Percentiles rank a stretch among this genome's conserved stretches.
Conservation (phyloP, 1,140 invertebrate genomes). For the Heterodera schachtii region DNA sequence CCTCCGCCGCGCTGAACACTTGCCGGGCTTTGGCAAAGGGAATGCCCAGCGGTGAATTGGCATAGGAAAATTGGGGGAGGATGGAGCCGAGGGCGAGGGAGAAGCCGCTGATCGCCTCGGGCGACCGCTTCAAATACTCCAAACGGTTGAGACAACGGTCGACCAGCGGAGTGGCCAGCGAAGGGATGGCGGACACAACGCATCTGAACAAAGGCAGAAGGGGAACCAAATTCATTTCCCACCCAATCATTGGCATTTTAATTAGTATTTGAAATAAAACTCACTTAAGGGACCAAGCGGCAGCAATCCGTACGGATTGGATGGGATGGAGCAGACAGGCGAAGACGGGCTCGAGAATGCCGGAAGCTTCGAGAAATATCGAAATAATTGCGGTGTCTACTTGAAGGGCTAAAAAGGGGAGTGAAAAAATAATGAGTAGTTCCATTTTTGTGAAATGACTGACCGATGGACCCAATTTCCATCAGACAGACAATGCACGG, state of each 20-base stretch:
- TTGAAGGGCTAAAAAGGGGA: slow-evolving; percentile 66
- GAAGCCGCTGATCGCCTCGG: slow-evolving; percentile 90
- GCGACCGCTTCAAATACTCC: slow-evolving; percentile 83
- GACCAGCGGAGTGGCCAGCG: slow-evolving; percentile 87
- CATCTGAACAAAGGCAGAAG: slow-evolving; percentile 67
- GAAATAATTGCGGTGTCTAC: slow-evolving; percentile 88
- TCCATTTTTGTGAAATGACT: slow-evolving; percentile 61
- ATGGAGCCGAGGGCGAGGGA: slow-evolving; percentile 89
- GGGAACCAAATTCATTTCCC: too few species aligned
- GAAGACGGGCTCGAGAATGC: slow-evolving; percentile 75
- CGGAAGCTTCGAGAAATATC: slow-evolving; percentile 80
- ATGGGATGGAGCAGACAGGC: slow-evolving; percentile 88
- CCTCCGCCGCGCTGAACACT: slow-evolving; percentile 95
- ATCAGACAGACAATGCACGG: slow-evolving; percentile 78
- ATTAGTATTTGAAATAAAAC: not conserved
- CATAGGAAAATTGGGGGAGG: slow-evolving; percentile 80
- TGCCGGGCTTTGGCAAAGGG: slow-evolving; percentile 79
- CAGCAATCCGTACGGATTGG: slow-evolving; percentile 83
- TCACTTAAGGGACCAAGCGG: slow-evolving; percentile 84
- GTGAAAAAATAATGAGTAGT: not conserved
- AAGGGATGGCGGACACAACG: slow-evolving; percentile 87
- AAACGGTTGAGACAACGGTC: slow-evolving; percentile 72
- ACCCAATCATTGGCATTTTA: too few species aligned
- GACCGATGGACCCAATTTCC: slow-evolving; percentile 75
- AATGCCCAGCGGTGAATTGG: slow-evolving; percentile 85